A percentile compares a stretch with the other conserved stretches of the same genome.
These are phyloP conservation scores for Metaphire vulgaris DNA, from an alignment of 1,140 invertebrate species.

Conservation along the genomic window DNA sequence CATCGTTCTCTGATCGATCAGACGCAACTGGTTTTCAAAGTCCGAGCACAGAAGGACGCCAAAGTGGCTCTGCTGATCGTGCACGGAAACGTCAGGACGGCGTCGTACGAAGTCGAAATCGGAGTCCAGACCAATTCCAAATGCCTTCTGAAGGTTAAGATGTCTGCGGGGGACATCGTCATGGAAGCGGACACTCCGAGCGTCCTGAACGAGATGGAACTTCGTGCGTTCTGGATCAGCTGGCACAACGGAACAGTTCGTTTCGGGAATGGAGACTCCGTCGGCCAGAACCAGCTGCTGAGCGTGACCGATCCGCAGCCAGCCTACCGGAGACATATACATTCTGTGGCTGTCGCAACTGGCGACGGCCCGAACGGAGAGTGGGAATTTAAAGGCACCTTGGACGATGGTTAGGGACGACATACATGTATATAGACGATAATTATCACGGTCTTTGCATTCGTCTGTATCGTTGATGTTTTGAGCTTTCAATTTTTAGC, in stretches of 20 bases:
- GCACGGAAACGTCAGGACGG: not conserved
- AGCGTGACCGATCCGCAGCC: not conserved
- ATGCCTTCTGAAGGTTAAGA: not conserved
- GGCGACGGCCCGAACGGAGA: not conserved
- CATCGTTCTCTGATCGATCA: conserved; percentile 3
- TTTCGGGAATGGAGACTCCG: not conserved
- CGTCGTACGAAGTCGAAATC: conserved; percentile 1
- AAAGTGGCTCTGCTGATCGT: not conserved
- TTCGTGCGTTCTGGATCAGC: conserved; percentile 7
- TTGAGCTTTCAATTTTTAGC: no score
- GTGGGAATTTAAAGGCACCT: conserved; percentile 1
- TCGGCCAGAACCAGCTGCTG: not conserved
- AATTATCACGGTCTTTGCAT: no score
- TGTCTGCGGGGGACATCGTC: not conserved
- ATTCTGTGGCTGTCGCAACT: not conserved
- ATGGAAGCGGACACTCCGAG: not conserved
- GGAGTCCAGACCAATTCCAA: not conserved
- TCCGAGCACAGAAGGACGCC: not conserved
- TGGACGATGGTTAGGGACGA: not conserved
- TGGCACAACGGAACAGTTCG: conserved; percentile 7
- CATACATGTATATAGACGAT: no score
- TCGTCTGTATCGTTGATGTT: no score
- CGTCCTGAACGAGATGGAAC: not conserved
- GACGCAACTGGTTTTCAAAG: conserved; percentile 10
- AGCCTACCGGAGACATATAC: not conserved